Base-by-base conservation (phyloP, 2,797 vertebrate genomes). In the Sebastes nivosus region DNA sequence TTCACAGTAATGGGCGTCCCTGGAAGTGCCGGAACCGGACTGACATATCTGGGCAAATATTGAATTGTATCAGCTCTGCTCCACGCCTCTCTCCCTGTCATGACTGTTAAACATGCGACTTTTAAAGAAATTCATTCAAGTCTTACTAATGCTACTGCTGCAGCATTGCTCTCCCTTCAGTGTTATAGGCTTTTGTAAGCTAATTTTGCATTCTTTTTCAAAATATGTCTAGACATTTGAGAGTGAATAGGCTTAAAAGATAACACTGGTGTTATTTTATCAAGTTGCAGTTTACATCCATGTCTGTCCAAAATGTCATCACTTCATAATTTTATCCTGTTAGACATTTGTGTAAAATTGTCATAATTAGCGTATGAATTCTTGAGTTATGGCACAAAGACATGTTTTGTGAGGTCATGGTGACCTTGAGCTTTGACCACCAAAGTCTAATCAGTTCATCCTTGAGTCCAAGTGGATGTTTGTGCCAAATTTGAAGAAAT, bases 31-130 rank as follows among this genome's bases (percentile, higher is more conserved):
- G 38, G 89, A 90, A 90, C 72, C 34, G 29, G 81, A 81, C 58
- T 2, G 65, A 86, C 86, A 88, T 89, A 90, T 91, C 80, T 92
- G 84, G 82, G 18, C 79, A 84, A 52, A 77, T 83, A 76, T 81
- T 85, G 69, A 81, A 61, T 29, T 54, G 76, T 66, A 59, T 66
- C 52, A 36, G 52, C 63, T 24, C 46, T 20, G 61, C 55, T 34
- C 57, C 32, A 63, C 30, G 10, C 54, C 55, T 54, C 83, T 81
- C 52, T 66, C 13, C 63, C 50, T 70, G 61, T 69, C 50, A 59
- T 30, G 27, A 64, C 25, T 67, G 38, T 75, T 20, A 71, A n/a
- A 64, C 46, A 75, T 59, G 46, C 72, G 22, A 70, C n/a, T 72
- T 54, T 67, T 8, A 74, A 5, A 65, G 58, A 63, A 12, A 71